phyloP scores from a whole-genome alignment of 2,888 invertebrate genomes.

The Cerceris ruficornis region DNA sequence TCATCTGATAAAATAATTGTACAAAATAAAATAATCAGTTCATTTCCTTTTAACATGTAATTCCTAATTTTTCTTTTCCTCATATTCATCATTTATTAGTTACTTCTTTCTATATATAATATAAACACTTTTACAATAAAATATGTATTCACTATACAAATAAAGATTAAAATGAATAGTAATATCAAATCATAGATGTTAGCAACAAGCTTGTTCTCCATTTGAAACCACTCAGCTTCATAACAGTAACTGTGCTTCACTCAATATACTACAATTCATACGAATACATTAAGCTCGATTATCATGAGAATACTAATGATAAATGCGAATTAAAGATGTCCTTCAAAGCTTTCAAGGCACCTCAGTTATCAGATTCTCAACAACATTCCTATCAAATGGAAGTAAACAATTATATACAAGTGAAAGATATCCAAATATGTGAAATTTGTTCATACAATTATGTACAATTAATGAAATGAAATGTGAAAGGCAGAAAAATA shows the following conservation, averaged over 20 bases:
- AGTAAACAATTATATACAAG: background rate
- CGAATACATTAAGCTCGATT: too few relatives aligned
- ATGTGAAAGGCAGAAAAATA: background rate
- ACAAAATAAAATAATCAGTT: slow-evolving; percentile 30
- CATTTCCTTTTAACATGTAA: background rate
- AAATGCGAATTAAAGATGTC: too few relatives aligned
- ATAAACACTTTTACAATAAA: slow-evolving; percentile 63
- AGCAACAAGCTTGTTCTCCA: slow-evolving; percentile 59
- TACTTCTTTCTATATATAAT: slow-evolving; percentile 25
- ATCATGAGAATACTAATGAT: too few relatives aligned
- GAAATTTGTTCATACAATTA: background rate
- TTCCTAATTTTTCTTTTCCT: background rate
- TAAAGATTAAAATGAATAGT: slow-evolving; percentile 55
- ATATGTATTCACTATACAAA: slow-evolving; percentile 63
- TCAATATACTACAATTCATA: background rate
- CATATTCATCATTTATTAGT: slow-evolving; percentile 8
- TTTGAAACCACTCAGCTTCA: slow-evolving; percentile 18
- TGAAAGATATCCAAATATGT: background rate
- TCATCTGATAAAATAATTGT: slow-evolving; percentile 41
- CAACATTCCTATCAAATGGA: too few relatives aligned
- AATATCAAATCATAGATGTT: slow-evolving; percentile 59
- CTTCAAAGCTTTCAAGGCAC: too few relatives aligned
- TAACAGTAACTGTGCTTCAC: background rate
- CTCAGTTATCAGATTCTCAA: too few relatives aligned
- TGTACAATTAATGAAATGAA: background rate